Percentiles rank a stretch among this genome's conserved stretches.
Evolutionary conservation across 2,113 vertebrate species (phyloP).

Genomic region (Protobothrops mucrosquamatus): DNA sequence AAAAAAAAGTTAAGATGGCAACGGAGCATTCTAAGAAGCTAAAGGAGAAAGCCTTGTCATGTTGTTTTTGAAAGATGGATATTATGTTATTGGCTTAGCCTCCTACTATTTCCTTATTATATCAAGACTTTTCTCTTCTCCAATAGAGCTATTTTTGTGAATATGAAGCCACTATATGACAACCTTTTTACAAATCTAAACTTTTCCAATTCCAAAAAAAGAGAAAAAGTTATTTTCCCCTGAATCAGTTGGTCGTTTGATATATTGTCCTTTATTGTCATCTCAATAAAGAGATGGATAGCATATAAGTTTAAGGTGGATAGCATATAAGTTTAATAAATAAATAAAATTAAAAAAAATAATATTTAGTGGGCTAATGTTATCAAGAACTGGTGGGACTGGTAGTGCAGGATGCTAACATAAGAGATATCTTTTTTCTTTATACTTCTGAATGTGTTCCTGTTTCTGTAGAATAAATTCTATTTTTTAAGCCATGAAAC

Average conservation of each 20-base stretch:
- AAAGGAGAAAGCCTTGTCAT: background rate
- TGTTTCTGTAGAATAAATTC: background rate
- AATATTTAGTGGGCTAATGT: background rate
- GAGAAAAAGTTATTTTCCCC: background rate
- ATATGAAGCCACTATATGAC: background rate
- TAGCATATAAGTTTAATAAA: too few relatives aligned
- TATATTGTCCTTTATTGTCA: background rate
- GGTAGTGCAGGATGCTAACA: background rate
- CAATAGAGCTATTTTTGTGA: background rate
- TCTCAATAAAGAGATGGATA: too few relatives aligned
- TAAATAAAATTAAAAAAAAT: too few relatives aligned
- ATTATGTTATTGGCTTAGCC: background rate
- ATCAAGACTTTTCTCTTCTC: background rate
- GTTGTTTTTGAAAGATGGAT: background rate
- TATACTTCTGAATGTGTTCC: accelerated
- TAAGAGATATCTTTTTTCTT: background rate
- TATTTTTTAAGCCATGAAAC: background rate
- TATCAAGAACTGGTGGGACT: background rate
- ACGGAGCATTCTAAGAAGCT: background rate
- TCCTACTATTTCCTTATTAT: background rate
- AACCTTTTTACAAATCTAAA: background rate
- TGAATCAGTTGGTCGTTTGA: background rate
- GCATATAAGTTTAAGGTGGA: too few relatives aligned
- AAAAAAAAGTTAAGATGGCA: background rate
- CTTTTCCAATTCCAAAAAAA: background rate